Base-by-base conservation (phyloP, 2,113 vertebrate genomes). In the Salminus brasiliensis region DNA sequence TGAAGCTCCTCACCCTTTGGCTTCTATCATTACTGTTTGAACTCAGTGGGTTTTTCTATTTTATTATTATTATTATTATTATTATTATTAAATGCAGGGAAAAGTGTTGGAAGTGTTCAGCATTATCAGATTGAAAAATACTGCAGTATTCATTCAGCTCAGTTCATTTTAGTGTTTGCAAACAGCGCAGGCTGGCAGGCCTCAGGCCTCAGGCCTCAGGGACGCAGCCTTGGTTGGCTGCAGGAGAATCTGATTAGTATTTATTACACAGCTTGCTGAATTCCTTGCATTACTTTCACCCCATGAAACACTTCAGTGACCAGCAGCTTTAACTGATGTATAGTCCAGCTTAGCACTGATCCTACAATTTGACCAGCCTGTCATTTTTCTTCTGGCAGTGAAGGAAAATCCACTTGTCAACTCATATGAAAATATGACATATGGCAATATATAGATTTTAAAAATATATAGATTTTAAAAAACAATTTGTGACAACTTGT, bases 281-380 rank as follows among this genome's bases (percentile, higher is more conserved):
- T 55, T n/a, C 52, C 21, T 32, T 57, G 49, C 34, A 72, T 57
- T 27, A 25, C 52, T 72, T 10, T 55, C 12, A 39, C 34, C 32
- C 32, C 52, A 39, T 18, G 49, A 25, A 34, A 75, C 57, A 74
- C 57, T 30, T 62, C 72, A 74, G 57, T 30, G 25, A 47, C 63
- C 72, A 47, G 53, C 34, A 59, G 55, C 55, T 21, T 47, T 15
- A 62, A 39, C 39, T 47, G 39, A 59, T 62, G 41, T 29, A n/a
- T 45, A n/a, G 25, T 32, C 27, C 6, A 45, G 8, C 39, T 45
- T 41, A 47, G 57, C 27, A 9, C 57, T 74, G 72, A 7, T 23
- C 32, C 59, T 62, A 29, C 9, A 25, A 60, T 49, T 49, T 18
- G 21, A 74, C 25, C 29, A 7, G 21, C 18, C 55, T 45, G 25